Conservation (phyloP, 2,797 vertebrate species). For the Ctenopoma multispine region DNA sequence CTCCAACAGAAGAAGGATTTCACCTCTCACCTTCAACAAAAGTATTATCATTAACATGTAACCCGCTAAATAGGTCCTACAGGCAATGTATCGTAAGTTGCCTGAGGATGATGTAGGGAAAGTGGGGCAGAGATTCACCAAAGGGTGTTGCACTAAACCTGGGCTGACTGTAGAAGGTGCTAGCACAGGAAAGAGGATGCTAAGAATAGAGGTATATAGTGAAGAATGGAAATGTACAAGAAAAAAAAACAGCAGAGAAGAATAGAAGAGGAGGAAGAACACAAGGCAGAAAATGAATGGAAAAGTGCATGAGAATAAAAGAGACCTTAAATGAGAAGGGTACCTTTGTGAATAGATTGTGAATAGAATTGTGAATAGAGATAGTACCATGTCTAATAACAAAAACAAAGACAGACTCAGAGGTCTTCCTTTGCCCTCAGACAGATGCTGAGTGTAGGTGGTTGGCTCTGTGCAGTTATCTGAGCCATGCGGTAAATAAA, state of each 20-base stretch:
- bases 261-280: background rate
- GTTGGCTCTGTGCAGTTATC: slow-evolving; percentile 69
- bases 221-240: background rate
- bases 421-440: slow-evolving; percentile 59
- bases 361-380: slow-evolving; percentile 30
- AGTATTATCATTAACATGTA: slow-evolving; percentile 60
- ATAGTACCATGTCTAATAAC: slow-evolving; percentile 50
- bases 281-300: slow-evolving; percentile 3
- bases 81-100: slow-evolving; percentile 35
- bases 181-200: slow-evolving; percentile 18
- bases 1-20: background rate
- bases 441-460: slow-evolving; percentile 70
- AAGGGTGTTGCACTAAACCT: slow-evolving; percentile 37
- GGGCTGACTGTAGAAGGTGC: slow-evolving; percentile 18
- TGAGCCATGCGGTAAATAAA: slow-evolving; percentile 71
- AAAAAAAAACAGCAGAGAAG: slow-evolving; percentile 1
- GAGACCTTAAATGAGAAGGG: slow-evolving; percentile 27
- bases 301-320: slow-evolving; percentile 28
- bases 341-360: slow-evolving; percentile 3
- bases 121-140: slow-evolving; percentile 60
- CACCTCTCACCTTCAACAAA: slow-evolving; percentile 51
- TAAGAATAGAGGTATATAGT: slow-evolving; percentile 6
- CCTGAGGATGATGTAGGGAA: slow-evolving; percentile 41
- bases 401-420: slow-evolving; percentile 48
- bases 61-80: slow-evolving; percentile 48